Evolutionary conservation across 2,888 invertebrate genomes (phyloP).

Genomic region (Hemistola chrysoprasaria): DNA sequence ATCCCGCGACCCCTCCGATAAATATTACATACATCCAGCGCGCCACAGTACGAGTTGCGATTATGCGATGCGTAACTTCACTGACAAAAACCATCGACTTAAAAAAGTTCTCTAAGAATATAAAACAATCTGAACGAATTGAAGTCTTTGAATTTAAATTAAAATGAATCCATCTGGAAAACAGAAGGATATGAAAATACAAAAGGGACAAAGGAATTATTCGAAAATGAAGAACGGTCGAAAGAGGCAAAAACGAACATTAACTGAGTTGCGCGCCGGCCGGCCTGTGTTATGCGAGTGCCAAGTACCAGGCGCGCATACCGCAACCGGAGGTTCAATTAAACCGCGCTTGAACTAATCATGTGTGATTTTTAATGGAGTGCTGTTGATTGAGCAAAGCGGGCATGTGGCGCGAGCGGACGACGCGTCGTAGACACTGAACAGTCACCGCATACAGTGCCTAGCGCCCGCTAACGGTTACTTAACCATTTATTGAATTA

Average conservation of each 20-base stretch:
- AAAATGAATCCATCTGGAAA: slow-evolving; percentile 73
- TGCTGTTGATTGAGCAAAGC: slow-evolving; percentile 47
- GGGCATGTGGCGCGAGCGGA: slow-evolving; percentile 27
- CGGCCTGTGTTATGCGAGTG: slow-evolving; percentile 39
- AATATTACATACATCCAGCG: slow-evolving; percentile 58
- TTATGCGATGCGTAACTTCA: slow-evolving; percentile 15
- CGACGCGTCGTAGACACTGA: too few relatives aligned
- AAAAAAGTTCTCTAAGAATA: slow-evolving; percentile 29
- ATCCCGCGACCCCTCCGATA: slow-evolving; percentile 72
- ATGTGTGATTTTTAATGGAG: slow-evolving; percentile 74
- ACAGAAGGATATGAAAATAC: slow-evolving; percentile 73
- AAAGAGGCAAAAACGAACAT: slow-evolving; percentile 46
- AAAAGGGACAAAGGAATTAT: slow-evolving; percentile 63
- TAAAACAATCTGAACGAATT: slow-evolving; percentile 34
- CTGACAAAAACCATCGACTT: slow-evolving; percentile 29
- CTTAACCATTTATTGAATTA: slow-evolving; percentile 48
- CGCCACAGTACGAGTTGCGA: slow-evolving; percentile 37
- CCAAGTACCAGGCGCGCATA: slow-evolving; percentile 64
- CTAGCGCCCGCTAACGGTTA: slow-evolving; percentile 48
- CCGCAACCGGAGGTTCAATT: slow-evolving; percentile 63
- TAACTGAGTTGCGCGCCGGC: slow-evolving; percentile 40
- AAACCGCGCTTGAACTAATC: slow-evolving; percentile 68
- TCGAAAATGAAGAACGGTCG: slow-evolving; percentile 59
- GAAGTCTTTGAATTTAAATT: slow-evolving; percentile 62
- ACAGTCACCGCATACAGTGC: too few relatives aligned